These are phyloP conservation scores for Tinea trinotella DNA, from an alignment of 2,888 invertebrate species.

Conservation along the genomic window DNA sequence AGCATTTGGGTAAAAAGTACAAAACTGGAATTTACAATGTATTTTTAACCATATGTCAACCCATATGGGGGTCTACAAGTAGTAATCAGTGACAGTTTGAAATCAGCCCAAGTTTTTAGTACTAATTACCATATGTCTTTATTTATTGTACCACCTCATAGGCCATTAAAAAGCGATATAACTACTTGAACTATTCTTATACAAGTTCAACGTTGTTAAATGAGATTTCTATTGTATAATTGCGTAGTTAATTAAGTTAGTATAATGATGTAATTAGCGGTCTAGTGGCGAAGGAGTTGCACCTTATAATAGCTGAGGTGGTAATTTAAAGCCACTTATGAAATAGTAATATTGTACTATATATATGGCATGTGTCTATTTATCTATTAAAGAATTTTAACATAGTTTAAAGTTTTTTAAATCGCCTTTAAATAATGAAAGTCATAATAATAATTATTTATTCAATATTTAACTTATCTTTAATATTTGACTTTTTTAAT, in stretches of 20 bases:
- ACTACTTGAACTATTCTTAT: background rate
- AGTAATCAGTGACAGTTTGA: slow-evolving; percentile 40
- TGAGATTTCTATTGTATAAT: background rate
- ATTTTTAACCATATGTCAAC: slow-evolving; percentile 2
- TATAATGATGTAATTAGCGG: background rate
- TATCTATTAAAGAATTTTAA: no score
- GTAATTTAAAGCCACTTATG: no score
- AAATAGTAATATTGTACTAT: no score
- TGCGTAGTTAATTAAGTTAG: background rate
- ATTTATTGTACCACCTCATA: slow-evolving; percentile 5
- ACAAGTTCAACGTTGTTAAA: background rate
- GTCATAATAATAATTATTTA: no score
- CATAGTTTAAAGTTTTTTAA: no score
- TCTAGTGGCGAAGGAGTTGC: no score
- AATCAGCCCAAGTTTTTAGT: slow-evolving; percentile 29
- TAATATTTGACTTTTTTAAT: no score
- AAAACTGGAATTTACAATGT: background rate
- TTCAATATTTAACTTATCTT: no score
- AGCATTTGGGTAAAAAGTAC: no score
- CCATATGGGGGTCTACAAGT: background rate
- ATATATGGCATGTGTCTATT: no score
- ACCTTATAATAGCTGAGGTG: no score
- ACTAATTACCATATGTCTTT: slow-evolving; percentile 27
- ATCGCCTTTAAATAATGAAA: no score
- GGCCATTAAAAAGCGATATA: slow-evolving; percentile 8